These are phyloP conservation scores for Micromussa lordhowensis DNA, from an alignment of 92 coral and sea anemone genomes.

Conservation along the genomic window DNA sequence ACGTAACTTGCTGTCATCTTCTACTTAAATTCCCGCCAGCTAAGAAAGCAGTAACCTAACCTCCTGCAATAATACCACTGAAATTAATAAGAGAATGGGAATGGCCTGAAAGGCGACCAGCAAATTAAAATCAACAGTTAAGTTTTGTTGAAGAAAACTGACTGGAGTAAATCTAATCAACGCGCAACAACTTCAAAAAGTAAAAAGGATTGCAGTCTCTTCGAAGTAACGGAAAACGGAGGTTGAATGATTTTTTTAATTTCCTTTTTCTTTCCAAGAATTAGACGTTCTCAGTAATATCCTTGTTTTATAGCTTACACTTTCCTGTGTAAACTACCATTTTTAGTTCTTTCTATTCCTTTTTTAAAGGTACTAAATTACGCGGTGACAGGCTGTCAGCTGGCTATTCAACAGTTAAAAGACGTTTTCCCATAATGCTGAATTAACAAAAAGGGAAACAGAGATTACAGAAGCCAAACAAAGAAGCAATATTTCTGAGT, in stretches of 20 bases:
- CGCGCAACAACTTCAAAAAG: not conserved
- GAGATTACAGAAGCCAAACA: not conserved
- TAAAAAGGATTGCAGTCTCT: not conserved
- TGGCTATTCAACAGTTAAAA: no score
- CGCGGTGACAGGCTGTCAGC: not conserved
- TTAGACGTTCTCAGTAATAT: not conserved
- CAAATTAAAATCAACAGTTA: not conserved
- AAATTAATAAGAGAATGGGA: not conserved
- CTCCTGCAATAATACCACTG: not conserved
- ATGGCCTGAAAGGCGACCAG: not conserved
- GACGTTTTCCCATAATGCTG: not conserved
- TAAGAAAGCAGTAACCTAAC: not conserved
- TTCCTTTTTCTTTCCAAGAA: not conserved
- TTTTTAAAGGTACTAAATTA: not conserved
- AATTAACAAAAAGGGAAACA: not conserved
- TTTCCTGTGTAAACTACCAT: not conserved
- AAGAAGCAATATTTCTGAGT: not conserved
- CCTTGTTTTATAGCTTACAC: not conserved
- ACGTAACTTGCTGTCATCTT: not conserved
- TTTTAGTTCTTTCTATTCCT: not conserved
- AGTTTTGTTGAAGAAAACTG: not conserved
- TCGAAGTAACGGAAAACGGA: not conserved
- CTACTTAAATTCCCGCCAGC: not conserved
- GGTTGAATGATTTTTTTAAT: no score
- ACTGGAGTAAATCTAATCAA: not conserved